Evolutionary conservation across 2,797 vertebrate genomes (phyloP), one percentile per base, ranked within the genome.

Genomic region (Myoxocephalus aenaeus): DNA sequence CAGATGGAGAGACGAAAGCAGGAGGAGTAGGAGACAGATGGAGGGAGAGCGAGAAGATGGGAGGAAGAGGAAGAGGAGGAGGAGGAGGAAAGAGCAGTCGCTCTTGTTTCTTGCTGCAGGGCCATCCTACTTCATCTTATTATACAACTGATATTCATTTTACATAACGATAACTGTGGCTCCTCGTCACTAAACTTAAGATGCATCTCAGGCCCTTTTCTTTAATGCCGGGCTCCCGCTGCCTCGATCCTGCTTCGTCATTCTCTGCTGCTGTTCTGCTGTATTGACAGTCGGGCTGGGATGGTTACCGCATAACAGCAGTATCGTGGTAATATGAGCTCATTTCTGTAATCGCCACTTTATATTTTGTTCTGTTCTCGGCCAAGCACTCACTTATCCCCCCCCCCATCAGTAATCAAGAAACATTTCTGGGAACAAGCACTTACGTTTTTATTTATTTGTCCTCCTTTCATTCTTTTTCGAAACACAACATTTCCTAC

Each of bases 91-190:
- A 88, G 87, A 92, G 89, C 87, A 87, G 88, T 89, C 59, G 72
- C 85, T 87, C 89, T 87, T 74, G 83, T 87, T 90, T 91, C 89
- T 92, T 87, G 89, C 91, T 92, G 92, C 93, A 86, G 90, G 92
- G 91, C 86, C 80, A 86, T 91, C 88, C 90, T 89, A 88, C 92
- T 93, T 89, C 84, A 86, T 92, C 86, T 87, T 89, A 90, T 93
- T 93, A 92, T 87, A 93, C 92, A 93, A 92, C 90, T 87, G 79
- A 91, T 88, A 88, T 90, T 89, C 64, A 81, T 82, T 92, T 94
- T 92, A 92, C 81, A 82, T 92, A 92, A 91, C 68, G 71, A 83
- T 85, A 85, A 87, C 75, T 58, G 81, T 84, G 75, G 67, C 73
- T 82, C 70, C 73, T 68, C 70, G 81, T 85, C 80, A 70, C 46